Evolutionary conservation across 2,888 invertebrate genomes (phyloP), one percentile per base, ranked within the genome.

Genomic region (Rotaria sp.): DNA sequence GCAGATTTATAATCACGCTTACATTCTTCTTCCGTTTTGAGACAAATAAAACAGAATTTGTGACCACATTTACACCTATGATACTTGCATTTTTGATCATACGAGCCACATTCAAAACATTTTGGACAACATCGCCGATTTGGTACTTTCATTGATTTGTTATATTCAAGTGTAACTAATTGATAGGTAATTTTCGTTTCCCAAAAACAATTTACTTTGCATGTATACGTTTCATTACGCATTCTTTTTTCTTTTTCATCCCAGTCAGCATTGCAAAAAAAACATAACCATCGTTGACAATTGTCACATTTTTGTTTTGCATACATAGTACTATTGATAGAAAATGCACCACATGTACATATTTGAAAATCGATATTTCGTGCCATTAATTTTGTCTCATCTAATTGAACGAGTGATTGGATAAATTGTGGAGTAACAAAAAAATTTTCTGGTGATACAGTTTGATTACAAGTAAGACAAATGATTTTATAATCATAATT

Each of bases 341-440:
- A 24, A 80, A 80, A 80, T 80, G 80, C 7, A 41, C 80, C 80
- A n/a, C 80, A 80, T 24, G 41, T 80, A n/a, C 80, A 80, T 41
- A 80, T 80, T 80, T 80, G 80, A 80, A 80, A 80, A 80, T 80
- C 80, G 11, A 80, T 80, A 80, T 80, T 80, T 80, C 35, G 41
- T 80, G 80, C 35, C 80, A 80, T 80, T 8, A 45, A 2, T 45
- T 10, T 45, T 45, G 80, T 45, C 45, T 80, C 80, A 26, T 80
- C 80, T n/a, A 80, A 26, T 45, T 80, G 80, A n/a, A 45, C n/a
- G 10, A 80, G 45, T 45, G 80, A 80, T 45, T 45, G 45, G 3
- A 80, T 80, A n/a, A 80, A 80, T 80, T 41, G 26, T 45, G 7
- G 41, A 11, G 45, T 80, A 13, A n/a, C 21, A 45, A 80, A 80